Evolutionary conservation across 2,888 invertebrate species (phyloP), one percentile per base, ranked within the genome.

Genomic region (Gymnosoma rotundatum): DNA sequence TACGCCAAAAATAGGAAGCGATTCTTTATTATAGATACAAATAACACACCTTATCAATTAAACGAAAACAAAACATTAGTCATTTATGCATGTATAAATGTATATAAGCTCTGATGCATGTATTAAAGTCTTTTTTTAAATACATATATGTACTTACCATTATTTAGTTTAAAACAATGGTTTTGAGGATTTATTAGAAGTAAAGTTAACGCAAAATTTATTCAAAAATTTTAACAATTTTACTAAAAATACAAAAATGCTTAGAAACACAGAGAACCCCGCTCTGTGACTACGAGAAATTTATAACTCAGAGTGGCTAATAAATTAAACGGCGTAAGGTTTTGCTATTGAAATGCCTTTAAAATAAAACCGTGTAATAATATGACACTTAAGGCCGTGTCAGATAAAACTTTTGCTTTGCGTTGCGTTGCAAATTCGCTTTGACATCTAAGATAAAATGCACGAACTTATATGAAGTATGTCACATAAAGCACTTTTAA

Each of bases 31-130:
- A 58, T 58, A 64, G 64, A 45, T 66, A 79, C 61, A 67, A 50
- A 80, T 56, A 61, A 63, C 69, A 74, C 80, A 75, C 80, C 80
- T 81, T 81, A 69, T 80, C 80, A 81, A 75, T 81, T 56, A 74
- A 80, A 54, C 45, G 58, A 63, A 66, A 60, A 61, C 61, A 61
- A 14, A 67, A 54, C 36, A 76, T 82, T 82, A 82, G 75, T 82
- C 81, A 82, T 72, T 32, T 0, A 32, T 32, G 32, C 0, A 32
- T 32, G 0, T 5, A 32, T 5, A 32, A 5, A 32, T 32, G 3
- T 32, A 32, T 6, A 5, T 6, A 32, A 32, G 12, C 7, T 42
- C 1, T 42, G 2, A 12, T 42, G 42, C 12, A 42, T 12, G 12
- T 12, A 42, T 12, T 0, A 42, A 42, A 42, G 42, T 42, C 1